Percentiles rank a stretch among this genome's conserved stretches.
These are phyloP conservation scores for Camponotus pennsylvanicus DNA, from an alignment of 1,140 invertebrate species.

Conservation along the genomic window DNA sequence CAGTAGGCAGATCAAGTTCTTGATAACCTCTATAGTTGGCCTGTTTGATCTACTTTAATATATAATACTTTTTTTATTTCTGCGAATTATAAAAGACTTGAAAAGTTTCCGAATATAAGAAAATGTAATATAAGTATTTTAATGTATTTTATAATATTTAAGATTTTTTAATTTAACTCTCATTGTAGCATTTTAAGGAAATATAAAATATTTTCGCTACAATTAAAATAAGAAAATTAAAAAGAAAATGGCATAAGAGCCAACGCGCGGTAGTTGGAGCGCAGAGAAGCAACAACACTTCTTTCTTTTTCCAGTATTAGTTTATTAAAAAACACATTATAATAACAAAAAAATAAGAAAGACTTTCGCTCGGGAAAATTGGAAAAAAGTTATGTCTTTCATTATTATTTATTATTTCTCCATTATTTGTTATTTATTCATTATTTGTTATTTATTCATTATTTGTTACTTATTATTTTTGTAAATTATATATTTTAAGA, in stretches of 20 bases:
- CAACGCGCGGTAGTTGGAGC: too few relatives aligned
- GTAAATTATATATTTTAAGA: background rate
- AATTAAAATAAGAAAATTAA: too few relatives aligned
- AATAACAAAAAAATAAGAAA: too few relatives aligned
- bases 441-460: too few relatives aligned
- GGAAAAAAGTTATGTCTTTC: background rate
- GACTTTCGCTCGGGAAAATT: background rate
- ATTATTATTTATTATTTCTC: background rate
- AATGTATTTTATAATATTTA: background rate
- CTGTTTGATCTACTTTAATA: background rate
- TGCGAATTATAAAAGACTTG: background rate
- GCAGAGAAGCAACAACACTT: too few relatives aligned
- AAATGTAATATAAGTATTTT: conserved; percentile 18
- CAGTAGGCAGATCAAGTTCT: conserved; percentile 43
- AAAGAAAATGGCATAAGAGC: too few relatives aligned
- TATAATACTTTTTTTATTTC: background rate
- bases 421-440: background rate
- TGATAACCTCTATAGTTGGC: conserved; percentile 25
- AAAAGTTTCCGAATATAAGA: conserved; percentile 6
- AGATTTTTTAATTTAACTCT: conserved; percentile 11
- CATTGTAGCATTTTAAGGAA: background rate
- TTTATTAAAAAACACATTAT: too few relatives aligned
- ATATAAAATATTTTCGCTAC: background rate
- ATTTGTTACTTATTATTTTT: background rate
- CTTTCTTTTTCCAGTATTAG: too few relatives aligned